These are phyloP conservation scores for Orchestia grillus DNA, from an alignment of 1,140 invertebrate species.

Conservation along the genomic window DNA sequence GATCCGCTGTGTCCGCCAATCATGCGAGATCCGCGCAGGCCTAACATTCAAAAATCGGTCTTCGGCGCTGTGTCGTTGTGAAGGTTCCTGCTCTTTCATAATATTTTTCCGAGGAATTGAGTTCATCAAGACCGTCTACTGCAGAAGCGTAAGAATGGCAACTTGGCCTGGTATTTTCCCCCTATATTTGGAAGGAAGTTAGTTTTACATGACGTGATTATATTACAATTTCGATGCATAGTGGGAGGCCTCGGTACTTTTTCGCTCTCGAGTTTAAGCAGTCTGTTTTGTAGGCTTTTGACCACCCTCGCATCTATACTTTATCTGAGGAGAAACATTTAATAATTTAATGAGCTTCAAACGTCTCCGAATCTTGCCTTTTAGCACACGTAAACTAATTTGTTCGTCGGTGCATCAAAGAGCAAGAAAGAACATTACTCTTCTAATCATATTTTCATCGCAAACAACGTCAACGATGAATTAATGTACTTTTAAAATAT, in stretches of 20 bases:
- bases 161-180: background rate
- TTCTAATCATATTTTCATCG: too few species aligned
- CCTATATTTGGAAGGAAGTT: background rate
- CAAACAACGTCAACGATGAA: too few species aligned
- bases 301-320: background rate
- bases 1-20: background rate
- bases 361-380: too few species aligned
- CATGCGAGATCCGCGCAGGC: background rate
- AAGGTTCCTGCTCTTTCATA: background rate
- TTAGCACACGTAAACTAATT: too few species aligned
- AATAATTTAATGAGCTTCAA: too few species aligned
- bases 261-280: background rate
- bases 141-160: background rate
- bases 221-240: background rate
- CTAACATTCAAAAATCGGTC: background rate
- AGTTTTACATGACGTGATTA: background rate
- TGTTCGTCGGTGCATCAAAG: too few species aligned
- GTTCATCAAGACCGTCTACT: background rate
- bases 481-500: too few species aligned
- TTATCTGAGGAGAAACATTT: background rate
- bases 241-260: background rate
- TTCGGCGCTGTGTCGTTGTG: background rate
- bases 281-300: background rate
- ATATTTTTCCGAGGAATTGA: background rate
- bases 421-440: too few species aligned